phyloP scores from a whole-genome alignment of 2,888 invertebrate genomes.

The Orchestes rusci region DNA sequence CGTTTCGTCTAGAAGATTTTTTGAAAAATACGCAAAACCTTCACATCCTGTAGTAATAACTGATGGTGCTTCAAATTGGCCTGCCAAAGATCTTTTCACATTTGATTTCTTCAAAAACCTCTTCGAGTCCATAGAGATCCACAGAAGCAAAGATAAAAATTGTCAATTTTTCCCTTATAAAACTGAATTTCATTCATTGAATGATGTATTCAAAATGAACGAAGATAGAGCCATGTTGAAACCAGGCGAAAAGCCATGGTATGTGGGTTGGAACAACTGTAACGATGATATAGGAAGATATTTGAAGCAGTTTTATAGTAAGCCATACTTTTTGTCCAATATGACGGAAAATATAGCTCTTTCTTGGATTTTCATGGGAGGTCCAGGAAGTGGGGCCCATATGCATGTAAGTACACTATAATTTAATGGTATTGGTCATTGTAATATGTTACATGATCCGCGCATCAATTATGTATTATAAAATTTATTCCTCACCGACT shows the following conservation, averaged over 20 bases:
- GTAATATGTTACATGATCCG: too few relatives aligned
- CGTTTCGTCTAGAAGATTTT: slow-evolving; percentile 63
- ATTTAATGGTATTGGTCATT: too few relatives aligned
- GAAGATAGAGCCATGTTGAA: slow-evolving; percentile 56
- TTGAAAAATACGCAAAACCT: slow-evolving; percentile 65
- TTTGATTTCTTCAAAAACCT: slow-evolving; percentile 80
- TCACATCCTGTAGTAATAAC: slow-evolving; percentile 77
- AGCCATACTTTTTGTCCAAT: slow-evolving; percentile 84
- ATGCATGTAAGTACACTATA: slow-evolving; percentile 70
- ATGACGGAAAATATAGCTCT: slow-evolving; percentile 82
- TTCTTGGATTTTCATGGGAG: slow-evolving; percentile 98
- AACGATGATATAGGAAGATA: slow-evolving; percentile 72
- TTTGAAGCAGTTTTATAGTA: slow-evolving; percentile 68
- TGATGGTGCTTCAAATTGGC: slow-evolving; percentile 78
- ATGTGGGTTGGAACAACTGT: slow-evolving; percentile 88
- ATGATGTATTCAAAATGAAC: slow-evolving; percentile 79
- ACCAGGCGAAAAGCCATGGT: slow-evolving; percentile 48
- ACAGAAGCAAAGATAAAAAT: slow-evolving; percentile 40
- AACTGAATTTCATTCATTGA: slow-evolving; percentile 71
- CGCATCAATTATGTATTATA: too few relatives aligned
- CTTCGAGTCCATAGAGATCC: slow-evolving; percentile 52
- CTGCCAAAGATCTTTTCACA: slow-evolving; percentile 52
- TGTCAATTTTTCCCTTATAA: slow-evolving; percentile 95
- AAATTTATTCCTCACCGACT: too few relatives aligned
- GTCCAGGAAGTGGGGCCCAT: slow-evolving; percentile 87